Percentiles rank a stretch among this genome's conserved stretches.
These are phyloP conservation scores for Bufo bufo DNA, from an alignment of 2,113 vertebrate genomes.

Conservation along the genomic window DNA sequence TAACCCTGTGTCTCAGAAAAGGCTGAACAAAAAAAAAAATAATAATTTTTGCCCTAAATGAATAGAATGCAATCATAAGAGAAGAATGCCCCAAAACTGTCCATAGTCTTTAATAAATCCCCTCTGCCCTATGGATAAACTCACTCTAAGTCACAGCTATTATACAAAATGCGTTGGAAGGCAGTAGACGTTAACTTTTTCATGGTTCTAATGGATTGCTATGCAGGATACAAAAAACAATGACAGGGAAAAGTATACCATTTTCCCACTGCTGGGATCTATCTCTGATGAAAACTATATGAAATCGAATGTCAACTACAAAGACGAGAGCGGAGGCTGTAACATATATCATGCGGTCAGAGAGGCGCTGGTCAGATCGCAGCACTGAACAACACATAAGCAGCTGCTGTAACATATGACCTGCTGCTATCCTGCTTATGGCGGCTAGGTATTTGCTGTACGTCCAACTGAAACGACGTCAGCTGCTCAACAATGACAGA, in stretches of 20 bases:
- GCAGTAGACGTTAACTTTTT: too few species aligned
- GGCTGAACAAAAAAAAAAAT: too few species aligned
- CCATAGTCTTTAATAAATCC: too few species aligned
- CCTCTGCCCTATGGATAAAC: too few species aligned
- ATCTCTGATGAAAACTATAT: neutral
- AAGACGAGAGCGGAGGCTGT: neutral
- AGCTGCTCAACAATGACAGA: conserved; percentile 42
- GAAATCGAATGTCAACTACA: neutral
- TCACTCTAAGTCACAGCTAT: too few species aligned
- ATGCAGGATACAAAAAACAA: too few species aligned
- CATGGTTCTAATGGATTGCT: too few species aligned
- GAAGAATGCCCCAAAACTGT: too few species aligned
- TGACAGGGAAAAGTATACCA: neutral
- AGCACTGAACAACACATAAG: neutral
- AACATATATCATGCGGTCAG: neutral
- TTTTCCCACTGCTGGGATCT: neutral
- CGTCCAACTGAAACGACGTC: neutral
- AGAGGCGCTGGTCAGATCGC: neutral
- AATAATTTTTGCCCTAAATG: too few species aligned
- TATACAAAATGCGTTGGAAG: too few species aligned
- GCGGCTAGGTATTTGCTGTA: conserved; percentile 18
- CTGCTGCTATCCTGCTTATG: neutral
- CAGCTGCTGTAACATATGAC: conserved; percentile 49
- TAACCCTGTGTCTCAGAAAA: too few species aligned
- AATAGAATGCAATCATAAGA: too few species aligned